Conservation (phyloP, 2,888 invertebrate species). For the Ellobium chinense region DNA sequence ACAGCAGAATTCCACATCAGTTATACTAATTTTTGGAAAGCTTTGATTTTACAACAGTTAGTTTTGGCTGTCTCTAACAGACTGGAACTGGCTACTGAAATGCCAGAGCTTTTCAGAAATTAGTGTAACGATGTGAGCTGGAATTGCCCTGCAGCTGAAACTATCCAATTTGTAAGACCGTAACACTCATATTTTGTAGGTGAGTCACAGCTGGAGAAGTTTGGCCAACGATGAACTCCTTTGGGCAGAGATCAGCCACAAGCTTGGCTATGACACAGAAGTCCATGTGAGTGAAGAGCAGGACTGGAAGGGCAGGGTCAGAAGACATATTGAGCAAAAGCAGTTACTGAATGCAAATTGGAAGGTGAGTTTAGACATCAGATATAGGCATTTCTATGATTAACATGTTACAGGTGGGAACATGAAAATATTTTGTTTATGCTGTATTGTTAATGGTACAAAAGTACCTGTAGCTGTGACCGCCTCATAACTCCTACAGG, state of each 20-base stretch:
- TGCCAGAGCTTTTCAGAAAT: too few relatives aligned
- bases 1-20: too few relatives aligned
- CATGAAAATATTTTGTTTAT: too few relatives aligned
- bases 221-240: conserved; percentile 75
- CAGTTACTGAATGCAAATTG: conserved; percentile 67
- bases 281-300: conserved; percentile 57
- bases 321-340: conserved; percentile 59
- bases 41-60: too few relatives aligned
- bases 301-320: conserved; percentile 72
- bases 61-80: too few relatives aligned
- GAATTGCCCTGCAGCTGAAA: neutral
- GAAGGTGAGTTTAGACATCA: conserved; percentile 74
- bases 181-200: conserved; percentile 65
- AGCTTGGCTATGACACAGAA: conserved; percentile 63
- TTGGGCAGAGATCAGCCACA: conserved; percentile 73
- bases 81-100: too few relatives aligned
- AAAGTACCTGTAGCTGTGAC: too few relatives aligned
- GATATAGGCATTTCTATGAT: neutral
- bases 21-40: too few relatives aligned
- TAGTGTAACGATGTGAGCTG: neutral
- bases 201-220: conserved; percentile 74
- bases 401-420: too few relatives aligned
- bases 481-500: too few relatives aligned
- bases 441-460: too few relatives aligned
- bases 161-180: too few relatives aligned